Conservation (phyloP, 2,113 vertebrate species). For the Paedocypris sp. region DNA sequence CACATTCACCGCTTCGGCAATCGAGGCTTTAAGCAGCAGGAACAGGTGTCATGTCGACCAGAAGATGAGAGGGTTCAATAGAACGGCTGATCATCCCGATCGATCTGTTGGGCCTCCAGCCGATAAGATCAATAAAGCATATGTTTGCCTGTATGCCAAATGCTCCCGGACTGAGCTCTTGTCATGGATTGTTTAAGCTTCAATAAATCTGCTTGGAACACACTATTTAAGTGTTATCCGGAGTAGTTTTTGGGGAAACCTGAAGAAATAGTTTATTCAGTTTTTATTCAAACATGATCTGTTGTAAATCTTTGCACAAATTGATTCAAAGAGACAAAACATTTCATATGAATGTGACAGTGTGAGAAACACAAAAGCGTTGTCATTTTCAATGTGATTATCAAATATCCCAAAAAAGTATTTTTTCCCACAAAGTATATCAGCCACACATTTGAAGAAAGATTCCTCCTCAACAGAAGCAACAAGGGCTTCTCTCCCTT, state of each 20-base stretch:
- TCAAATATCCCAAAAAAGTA: too few relatives aligned
- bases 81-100: constrained; percentile 61
- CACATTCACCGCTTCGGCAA: not conserved
- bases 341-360: too few relatives aligned
- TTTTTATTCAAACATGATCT: too few relatives aligned
- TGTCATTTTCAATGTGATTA: too few relatives aligned
- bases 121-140: constrained; percentile 60
- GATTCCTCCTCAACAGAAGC: too few relatives aligned
- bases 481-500: too few relatives aligned
- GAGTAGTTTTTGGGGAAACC: not conserved
- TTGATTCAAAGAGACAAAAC: too few relatives aligned
- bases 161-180: constrained; percentile 50
- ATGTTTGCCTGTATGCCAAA: constrained; percentile 54
- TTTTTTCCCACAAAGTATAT: too few relatives aligned
- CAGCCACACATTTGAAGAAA: too few relatives aligned
- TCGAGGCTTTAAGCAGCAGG: constrained; percentile 6
- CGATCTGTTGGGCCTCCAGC: constrained; percentile 50
- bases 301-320: not conserved
- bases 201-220: constrained; percentile 7
- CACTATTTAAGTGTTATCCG: not conserved
- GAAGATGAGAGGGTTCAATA: constrained; percentile 43
- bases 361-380: too few relatives aligned
- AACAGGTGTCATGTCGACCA: constrained; percentile 44
- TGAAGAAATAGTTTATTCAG: too few relatives aligned
- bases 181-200: constrained; percentile 42